Conservation (phyloP, 2,113 vertebrate genomes). For the Lynx canadensis region DNA sequence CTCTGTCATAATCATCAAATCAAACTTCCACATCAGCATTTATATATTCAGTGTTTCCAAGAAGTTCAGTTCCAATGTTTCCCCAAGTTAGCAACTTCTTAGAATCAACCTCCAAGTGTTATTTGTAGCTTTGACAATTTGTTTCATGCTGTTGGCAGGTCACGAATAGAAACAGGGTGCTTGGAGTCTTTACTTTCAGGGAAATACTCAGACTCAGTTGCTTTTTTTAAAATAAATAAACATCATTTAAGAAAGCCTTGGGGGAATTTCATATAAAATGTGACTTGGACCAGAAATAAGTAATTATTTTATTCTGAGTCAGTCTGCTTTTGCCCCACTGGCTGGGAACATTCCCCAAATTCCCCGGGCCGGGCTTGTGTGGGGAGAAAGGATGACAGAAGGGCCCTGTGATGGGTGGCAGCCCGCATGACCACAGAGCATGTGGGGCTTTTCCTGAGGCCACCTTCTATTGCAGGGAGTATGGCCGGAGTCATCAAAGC, state of each 20-base stretch:
- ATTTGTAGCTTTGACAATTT: conserved; percentile 17
- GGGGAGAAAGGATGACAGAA: neutral
- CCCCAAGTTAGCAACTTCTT: neutral
- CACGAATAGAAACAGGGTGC: neutral
- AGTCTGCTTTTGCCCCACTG: neutral
- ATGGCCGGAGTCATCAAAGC: no score
- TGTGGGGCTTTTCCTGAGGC: neutral
- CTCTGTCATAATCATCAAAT: neutral
- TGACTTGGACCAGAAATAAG: neutral
- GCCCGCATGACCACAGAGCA: accelerated
- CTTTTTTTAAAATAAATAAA: conserved; percentile 36
- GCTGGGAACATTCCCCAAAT: neutral
- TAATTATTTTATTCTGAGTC: neutral
- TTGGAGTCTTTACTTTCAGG: neutral
- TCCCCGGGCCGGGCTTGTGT: neutral
- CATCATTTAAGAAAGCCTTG: neutral
- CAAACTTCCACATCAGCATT: neutral
- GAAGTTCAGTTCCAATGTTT: neutral
- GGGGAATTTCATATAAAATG: neutral
- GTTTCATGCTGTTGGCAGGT: neutral
- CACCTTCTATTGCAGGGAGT: neutral
- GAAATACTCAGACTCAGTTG: neutral
- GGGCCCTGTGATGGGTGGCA: neutral
- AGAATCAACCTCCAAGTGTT: neutral
- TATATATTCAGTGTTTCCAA: neutral